A percentile compares a stretch with the other conserved stretches of the same genome.
Evolutionary conservation across 2,113 vertebrate species (phyloP).

Genomic region (Neoarius graeffei): DNA sequence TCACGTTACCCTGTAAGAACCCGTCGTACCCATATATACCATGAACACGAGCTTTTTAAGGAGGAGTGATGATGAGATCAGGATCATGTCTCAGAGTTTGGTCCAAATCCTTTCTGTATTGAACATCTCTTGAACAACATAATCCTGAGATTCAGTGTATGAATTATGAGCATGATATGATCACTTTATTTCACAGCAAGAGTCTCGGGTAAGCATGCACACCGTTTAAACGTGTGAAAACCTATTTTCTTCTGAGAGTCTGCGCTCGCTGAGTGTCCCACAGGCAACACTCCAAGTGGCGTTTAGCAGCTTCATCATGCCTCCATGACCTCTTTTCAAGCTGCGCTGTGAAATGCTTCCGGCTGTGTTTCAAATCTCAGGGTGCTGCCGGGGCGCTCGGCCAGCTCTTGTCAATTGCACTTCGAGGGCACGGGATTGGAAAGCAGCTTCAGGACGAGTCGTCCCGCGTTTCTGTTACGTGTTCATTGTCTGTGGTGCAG

Average conservation of each 20-base stretch:
- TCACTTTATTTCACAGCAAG: neutral
- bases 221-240: slow-evolving; percentile 31
- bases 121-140: neutral
- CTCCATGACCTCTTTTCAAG: slow-evolving; percentile 63
- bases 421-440: neutral
- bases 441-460: neutral
- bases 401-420: neutral
- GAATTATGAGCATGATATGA: neutral
- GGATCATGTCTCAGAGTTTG: no score
- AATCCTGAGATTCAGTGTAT: neutral
- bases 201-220: neutral
- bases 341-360: slow-evolving; percentile 65
- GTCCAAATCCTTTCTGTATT: neutral
- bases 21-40: no score
- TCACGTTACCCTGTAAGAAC: no score
- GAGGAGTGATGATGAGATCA: no score
- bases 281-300: slow-evolving; percentile 68
- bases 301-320: slow-evolving; percentile 67
- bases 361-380: slow-evolving; percentile 15
- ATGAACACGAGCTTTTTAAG: no score
- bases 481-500: slow-evolving; percentile 55
- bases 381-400: neutral
- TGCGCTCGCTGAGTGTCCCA: slow-evolving; percentile 68
- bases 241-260: slow-evolving; percentile 1
- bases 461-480: slow-evolving; percentile 53